Conservation (phyloP, 2,797 vertebrate genomes). For the Erethizon dorsatum region DNA sequence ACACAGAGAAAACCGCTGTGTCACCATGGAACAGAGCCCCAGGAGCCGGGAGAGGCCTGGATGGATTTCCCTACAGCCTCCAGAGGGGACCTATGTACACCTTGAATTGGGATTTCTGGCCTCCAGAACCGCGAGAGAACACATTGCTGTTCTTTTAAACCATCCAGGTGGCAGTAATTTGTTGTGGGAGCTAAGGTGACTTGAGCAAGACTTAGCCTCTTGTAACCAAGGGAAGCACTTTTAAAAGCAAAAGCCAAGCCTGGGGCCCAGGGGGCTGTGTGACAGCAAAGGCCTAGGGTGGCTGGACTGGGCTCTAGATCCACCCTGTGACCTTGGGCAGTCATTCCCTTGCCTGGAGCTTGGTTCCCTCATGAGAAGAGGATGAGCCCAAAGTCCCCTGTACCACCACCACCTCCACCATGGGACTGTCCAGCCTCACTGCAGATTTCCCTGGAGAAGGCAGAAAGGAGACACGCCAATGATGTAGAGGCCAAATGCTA, state of each 20-base stretch:
- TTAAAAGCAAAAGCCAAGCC: background rate
- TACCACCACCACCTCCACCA: background rate
- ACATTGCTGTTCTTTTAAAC: background rate
- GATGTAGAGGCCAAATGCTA: background rate
- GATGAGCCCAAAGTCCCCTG: background rate
- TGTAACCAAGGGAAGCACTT: background rate
- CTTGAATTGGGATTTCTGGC: background rate
- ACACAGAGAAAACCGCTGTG: background rate
- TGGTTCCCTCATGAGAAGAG: background rate
- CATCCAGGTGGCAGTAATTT: background rate
- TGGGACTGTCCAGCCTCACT: too few species aligned
- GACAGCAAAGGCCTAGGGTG: background rate
- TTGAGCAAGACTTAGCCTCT: background rate
- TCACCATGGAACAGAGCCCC: fast-evolving
- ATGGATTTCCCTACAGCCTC: background rate
- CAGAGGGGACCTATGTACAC: background rate
- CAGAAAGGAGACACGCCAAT: background rate
- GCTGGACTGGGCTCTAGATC: background rate
- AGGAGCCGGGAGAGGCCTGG: background rate
- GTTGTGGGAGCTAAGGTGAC: background rate
- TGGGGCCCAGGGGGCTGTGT: background rate
- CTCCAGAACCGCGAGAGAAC: background rate
- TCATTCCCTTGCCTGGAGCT: background rate
- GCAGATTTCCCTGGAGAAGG: background rate
- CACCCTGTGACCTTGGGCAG: background rate